Percentiles rank a stretch among this genome's conserved stretches.
These are phyloP conservation scores for Bombycilla garrulus DNA, from an alignment of 2,113 vertebrate genomes.

Conservation along the genomic window DNA sequence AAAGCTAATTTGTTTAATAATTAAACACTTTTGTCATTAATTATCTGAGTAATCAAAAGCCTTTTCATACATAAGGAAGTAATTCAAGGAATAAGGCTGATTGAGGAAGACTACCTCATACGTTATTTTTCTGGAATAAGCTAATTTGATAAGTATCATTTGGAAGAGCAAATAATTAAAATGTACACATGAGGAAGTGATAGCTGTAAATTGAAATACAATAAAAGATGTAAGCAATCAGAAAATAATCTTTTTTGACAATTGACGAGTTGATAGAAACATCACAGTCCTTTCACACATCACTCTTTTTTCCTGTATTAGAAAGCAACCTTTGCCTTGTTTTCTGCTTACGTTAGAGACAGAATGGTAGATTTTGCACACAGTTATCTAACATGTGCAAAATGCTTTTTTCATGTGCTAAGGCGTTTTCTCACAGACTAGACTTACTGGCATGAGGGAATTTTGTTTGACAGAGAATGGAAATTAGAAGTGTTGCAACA, in stretches of 20 bases:
- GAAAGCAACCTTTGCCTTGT: background rate
- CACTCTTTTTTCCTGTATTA: background rate
- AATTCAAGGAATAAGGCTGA: background rate
- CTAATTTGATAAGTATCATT: background rate
- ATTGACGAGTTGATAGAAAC: background rate
- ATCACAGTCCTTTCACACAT: background rate
- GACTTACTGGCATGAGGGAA: rapidly evolving
- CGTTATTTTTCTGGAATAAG: slow-evolving; percentile 19
- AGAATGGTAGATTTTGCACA: background rate
- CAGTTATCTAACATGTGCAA: background rate
- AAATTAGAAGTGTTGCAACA: background rate
- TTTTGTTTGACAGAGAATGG: background rate
- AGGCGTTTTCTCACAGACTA: background rate
- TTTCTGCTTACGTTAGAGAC: background rate
- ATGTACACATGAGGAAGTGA: background rate
- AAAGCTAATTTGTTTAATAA: slow-evolving; percentile 10
- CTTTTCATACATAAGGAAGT: slow-evolving; percentile 1
- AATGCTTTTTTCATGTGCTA: background rate
- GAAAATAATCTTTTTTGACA: background rate
- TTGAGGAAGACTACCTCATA: background rate
- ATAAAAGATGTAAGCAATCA: background rate
- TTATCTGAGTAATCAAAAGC: slow-evolving; percentile 32
- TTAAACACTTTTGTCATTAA: background rate
- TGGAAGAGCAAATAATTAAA: slow-evolving; percentile 3
- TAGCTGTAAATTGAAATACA: background rate